A percentile compares a stretch with the other conserved stretches of the same genome.
Evolutionary conservation across 2,888 invertebrate species (phyloP).

Genomic region (Tipula confusa): DNA sequence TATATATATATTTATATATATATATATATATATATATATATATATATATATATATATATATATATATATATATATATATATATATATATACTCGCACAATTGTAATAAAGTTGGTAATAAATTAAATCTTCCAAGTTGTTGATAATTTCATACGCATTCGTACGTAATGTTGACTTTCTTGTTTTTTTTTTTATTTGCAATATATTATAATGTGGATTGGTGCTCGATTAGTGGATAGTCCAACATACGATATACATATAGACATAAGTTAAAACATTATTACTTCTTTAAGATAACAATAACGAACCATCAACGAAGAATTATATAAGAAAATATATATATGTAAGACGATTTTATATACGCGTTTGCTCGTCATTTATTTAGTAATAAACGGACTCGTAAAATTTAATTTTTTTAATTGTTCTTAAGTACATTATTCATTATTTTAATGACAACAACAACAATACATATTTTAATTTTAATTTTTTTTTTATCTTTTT

Average conservation of each 20-base stretch:
- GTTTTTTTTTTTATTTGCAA: neutral
- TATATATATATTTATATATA: neutral
- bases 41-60: neutral
- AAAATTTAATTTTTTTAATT: neutral
- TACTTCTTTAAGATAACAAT: neutral
- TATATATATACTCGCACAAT: neutral
- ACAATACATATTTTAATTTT: neutral
- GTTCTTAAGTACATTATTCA: neutral
- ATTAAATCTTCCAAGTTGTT: neutral
- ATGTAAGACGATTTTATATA: neutral
- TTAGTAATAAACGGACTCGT: neutral
- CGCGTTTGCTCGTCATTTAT: neutral
- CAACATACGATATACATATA: neutral
- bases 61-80: neutral
- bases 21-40: neutral
- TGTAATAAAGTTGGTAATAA: neutral
- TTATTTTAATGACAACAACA: neutral
- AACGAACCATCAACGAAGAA: neutral
- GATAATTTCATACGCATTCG: neutral
- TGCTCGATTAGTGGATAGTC: neutral
- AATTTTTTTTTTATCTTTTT: neutral
- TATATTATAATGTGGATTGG: neutral
- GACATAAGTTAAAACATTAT: neutral
- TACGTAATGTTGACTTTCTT: neutral
- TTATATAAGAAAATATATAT: no score